Evolutionary conservation across 1,140 invertebrate species (phyloP), one percentile per base, ranked within the genome.

Genomic region (Trachelipus rathkii): DNA sequence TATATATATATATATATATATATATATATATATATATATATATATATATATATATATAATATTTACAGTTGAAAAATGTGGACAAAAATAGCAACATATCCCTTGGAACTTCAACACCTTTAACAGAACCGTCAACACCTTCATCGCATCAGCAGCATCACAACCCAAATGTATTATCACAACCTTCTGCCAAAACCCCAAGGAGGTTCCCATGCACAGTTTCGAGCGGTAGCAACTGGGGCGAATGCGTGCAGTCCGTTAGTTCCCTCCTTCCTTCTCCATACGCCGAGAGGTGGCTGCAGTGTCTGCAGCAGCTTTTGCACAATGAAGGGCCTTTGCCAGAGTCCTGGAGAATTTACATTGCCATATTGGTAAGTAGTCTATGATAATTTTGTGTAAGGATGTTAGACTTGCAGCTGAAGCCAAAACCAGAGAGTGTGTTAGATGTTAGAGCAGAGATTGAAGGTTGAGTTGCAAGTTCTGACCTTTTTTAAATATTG

Each of bases 241-340:
- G 19, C 8, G 50, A 60, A 13, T 60, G 50, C 8, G 50, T 60
- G 11, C 50, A 60, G 50, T 13, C 11, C 50, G 50, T 60, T 0
- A 60, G 50, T 60, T 13, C 11, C 50, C 50, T 60, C 11, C 50
- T 60, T 3, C 50, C 50, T 13, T 8, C 50, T 2, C 50, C 50
- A 15, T 60, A 60, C 50, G 50, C 50, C 50, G 50, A 60, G 50
- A 13, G 50, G 19, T 60, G 50, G 50, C 50, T 60, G 2, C 50
- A 8, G 8, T 60, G 50, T 19, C 50, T 60, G 11, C 2, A 60
- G 19, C 50, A 60, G 50, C 50, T 60, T 60, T 19, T 60, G 8
- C 50, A 60, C 50, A 60, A 60, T 60, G 50, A 60, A 60, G 50
- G 50, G 19, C 50, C 50, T 19, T 60, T 60, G 19, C 50, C 50